Evolutionary conservation across 30 jellyfish, hydroid and myxozoan species (phyloP).

Genomic region (Chironex yamaguchii): DNA sequence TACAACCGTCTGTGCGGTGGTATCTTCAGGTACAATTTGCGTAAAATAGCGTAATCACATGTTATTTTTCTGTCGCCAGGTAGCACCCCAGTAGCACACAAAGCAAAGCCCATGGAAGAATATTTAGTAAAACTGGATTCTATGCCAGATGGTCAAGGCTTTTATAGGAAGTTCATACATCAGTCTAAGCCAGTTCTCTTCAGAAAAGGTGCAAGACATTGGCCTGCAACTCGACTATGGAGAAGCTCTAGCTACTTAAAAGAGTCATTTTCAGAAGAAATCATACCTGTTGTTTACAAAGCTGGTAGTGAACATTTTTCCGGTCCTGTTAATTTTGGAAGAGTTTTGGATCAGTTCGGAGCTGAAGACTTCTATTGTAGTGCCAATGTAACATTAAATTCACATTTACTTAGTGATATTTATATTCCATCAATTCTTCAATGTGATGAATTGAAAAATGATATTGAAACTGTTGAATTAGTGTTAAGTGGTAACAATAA

Average conservation of each 20-base stretch:
- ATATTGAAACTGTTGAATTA: not conserved
- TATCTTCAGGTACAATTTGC: too few relatives aligned
- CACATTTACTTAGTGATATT: slow-evolving; percentile 59
- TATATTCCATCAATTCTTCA: slow-evolving; percentile 75
- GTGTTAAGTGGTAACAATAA: slow-evolving; percentile 8
- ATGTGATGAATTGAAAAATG: slow-evolving; percentile 65
- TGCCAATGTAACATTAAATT: slow-evolving; percentile 30
- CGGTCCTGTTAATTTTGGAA: not conserved
- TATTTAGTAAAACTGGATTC: too few relatives aligned
- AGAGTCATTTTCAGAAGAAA: slow-evolving; percentile 8
- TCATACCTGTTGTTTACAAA: not conserved
- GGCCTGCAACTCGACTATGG: slow-evolving; percentile 73
- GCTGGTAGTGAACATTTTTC: not conserved
- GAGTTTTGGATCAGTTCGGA: slow-evolving; percentile 19
- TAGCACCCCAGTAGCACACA: too few relatives aligned
- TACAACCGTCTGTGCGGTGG: too few relatives aligned
- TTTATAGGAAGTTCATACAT: slow-evolving; percentile 58
- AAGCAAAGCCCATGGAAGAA: too few relatives aligned
- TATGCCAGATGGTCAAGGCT: slow-evolving; percentile 77
- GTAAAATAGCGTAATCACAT: too few relatives aligned
- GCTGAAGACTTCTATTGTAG: slow-evolving; percentile 20
- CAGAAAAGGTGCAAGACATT: slow-evolving; percentile 38
- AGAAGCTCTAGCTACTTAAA: slow-evolving; percentile 7
- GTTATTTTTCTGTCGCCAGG: too few relatives aligned
- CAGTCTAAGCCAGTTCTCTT: slow-evolving; percentile 61